Conservation (phyloP, 2,888 invertebrate species). For the Sepioteuthis lessoniana region DNA sequence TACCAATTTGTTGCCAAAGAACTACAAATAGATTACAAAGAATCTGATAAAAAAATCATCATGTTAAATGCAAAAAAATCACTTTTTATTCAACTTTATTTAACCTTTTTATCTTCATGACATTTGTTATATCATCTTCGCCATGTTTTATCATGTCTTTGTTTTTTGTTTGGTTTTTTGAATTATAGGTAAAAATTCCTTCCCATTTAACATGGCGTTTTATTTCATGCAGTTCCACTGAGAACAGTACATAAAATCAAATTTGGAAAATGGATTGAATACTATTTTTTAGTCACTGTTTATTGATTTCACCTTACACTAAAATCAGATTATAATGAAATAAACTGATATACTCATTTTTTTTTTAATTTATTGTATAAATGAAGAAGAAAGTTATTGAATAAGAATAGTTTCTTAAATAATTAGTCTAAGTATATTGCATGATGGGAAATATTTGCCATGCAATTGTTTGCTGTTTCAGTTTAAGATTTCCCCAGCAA, state of each 20-base stretch:
- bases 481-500: slow-evolving; percentile 33
- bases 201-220: neutral
- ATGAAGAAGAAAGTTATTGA: neutral
- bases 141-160: no score
- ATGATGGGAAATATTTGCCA: neutral
- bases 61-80: no score
- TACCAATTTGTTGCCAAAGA: no score
- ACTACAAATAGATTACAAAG: no score
- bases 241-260: neutral
- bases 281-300: neutral
- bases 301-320: neutral
- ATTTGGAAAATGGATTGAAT: neutral
- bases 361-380: neutral
- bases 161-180: no score
- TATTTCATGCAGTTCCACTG: neutral
- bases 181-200: no score
- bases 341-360: neutral
- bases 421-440: neutral
- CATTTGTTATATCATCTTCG: no score
- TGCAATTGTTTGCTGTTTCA: neutral
- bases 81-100: no score
- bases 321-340: neutral
- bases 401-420: neutral
- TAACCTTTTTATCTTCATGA: no score
- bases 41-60: no score